Percentiles rank a stretch among this genome's conserved stretches.
Evolutionary conservation across 2,113 vertebrate species (phyloP).

Genomic region (Pseudopipra pipra): DNA sequence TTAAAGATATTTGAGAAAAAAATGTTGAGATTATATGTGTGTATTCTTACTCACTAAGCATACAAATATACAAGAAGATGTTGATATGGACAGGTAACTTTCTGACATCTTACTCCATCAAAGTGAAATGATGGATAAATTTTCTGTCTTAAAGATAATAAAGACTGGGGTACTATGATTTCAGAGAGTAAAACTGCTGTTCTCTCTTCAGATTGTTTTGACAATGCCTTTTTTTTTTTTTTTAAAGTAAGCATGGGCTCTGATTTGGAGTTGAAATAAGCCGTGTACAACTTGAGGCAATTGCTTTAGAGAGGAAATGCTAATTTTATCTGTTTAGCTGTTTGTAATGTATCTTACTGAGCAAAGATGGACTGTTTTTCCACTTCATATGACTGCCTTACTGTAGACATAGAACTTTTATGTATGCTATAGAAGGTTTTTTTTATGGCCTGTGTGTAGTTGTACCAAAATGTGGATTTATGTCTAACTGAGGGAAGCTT

Average conservation of each 20-base stretch:
- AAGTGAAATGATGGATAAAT: background rate
- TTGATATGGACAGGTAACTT: background rate
- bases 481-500: background rate
- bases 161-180: background rate
- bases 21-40: background rate
- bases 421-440: background rate
- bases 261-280: background rate
- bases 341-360: background rate
- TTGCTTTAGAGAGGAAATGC: background rate
- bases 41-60: background rate
- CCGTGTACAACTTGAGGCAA: background rate
- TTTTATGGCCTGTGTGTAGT: background rate
- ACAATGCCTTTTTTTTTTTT: background rate
- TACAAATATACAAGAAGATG: background rate
- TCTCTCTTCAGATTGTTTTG: background rate
- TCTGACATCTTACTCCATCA: background rate
- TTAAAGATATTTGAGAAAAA: background rate
- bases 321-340: background rate
- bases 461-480: background rate
- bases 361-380: background rate
- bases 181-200: background rate
- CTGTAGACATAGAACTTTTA: background rate
- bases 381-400: background rate
- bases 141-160: background rate
- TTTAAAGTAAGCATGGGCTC: background rate